Evolutionary conservation across 2,888 invertebrate genomes (phyloP), one percentile per base, ranked within the genome.

Genomic region (Apocheima hispidaria): DNA sequence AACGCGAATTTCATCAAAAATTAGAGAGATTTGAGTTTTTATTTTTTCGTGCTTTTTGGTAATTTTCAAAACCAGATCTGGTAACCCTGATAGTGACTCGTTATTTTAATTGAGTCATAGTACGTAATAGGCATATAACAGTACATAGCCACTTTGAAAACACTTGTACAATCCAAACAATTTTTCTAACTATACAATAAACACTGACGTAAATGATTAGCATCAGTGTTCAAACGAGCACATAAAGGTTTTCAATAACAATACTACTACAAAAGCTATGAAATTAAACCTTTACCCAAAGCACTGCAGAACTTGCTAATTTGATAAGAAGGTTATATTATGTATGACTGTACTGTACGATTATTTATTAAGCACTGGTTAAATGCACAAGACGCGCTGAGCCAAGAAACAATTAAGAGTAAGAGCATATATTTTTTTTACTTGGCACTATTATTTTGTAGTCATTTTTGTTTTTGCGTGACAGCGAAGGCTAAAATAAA

Each of bases 241-340:
- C 21, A 49, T 35, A 50, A 38, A 26, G 16, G 4, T 51, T 26
- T 35, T 51, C 23, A 38, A 38, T 36, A 52, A 52, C 51, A 52
- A 52, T 6, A 14, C 21, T 10, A 43, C n/a, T n/a, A 23, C 40
- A 51, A 51, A 36, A 12, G 26, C 40, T 28, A 43, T 33, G 7
- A 30, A 30, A 40, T 14, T 14, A 41, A 52, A 52, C 41, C 43
- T 52, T 43, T 54, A 44, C 23, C 35, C 44, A 36, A 44, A 55
- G 10, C 36, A 28, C 28, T 20, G 18, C 46, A 33, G n/a, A 18
- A 46, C 36, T 28, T 46, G 46, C 46, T 46, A 55, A 55, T 55
- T 46, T 18, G 2, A 18, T 46, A 28, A 12, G 38, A 28, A 41
- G 43, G 43, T 21, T 30, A 33, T n/a, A n/a, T 43, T 28, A 2